Conservation (phyloP, 2,888 invertebrate species). For the Hyposoter didymator region DNA sequence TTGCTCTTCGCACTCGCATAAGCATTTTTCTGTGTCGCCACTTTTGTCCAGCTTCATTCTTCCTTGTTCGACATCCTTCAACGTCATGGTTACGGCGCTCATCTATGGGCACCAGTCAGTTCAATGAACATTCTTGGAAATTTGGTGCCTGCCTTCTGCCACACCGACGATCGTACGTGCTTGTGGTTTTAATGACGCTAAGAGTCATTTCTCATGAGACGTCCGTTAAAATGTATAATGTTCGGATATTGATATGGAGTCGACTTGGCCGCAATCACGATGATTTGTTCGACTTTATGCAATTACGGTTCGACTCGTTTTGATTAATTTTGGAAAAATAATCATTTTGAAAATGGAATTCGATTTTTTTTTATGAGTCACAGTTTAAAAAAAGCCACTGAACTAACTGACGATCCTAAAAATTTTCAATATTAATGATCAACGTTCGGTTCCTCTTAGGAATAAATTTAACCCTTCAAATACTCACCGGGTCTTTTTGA, state of each 20-base stretch:
- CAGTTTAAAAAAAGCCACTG: too few species aligned
- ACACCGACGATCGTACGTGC: slow-evolving; percentile 54
- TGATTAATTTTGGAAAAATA: too few species aligned
- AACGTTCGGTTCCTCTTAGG: too few species aligned
- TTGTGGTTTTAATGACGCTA: slow-evolving; percentile 37
- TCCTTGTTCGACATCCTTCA: slow-evolving; percentile 53
- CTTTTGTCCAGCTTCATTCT: slow-evolving; percentile 51
- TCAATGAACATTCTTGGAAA: slow-evolving; percentile 68
- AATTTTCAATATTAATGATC: too few species aligned
- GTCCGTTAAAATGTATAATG: slow-evolving; percentile 2
- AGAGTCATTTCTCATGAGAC: slow-evolving; percentile 4
- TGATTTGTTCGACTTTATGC: too few species aligned
- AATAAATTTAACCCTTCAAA: too few species aligned
- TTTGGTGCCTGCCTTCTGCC: slow-evolving; percentile 37
- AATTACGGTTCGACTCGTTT: too few species aligned
- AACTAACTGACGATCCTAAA: too few species aligned
- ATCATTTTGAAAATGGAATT: too few species aligned
- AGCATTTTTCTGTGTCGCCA: slow-evolving; percentile 32
- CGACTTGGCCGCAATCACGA: too few species aligned
- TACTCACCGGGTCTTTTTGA: too few species aligned
- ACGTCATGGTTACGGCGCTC: slow-evolving; percentile 49
- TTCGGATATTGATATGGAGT: background rate
- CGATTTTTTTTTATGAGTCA: too few species aligned
- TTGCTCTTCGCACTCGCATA: slow-evolving; percentile 34
- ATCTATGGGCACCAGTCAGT: slow-evolving; percentile 40